Evolutionary conservation across 1,140 invertebrate species (phyloP).

Genomic region (Apis dorsata): DNA sequence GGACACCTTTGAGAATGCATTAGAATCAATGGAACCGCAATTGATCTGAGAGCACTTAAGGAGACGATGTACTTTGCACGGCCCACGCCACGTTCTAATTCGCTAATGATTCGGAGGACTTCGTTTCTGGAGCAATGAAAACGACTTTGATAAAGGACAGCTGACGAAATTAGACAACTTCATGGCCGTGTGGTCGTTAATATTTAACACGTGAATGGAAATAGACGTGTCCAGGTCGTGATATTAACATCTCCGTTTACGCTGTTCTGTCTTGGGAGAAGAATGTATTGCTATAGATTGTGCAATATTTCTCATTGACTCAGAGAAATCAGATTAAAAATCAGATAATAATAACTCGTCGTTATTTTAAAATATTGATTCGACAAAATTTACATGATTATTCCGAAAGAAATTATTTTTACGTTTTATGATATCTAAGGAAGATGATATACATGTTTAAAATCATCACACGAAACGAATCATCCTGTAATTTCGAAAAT

Average conservation of each 20-base stretch:
- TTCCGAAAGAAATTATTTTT: too few species aligned
- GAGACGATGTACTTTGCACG: constrained; percentile 26
- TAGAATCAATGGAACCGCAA: not conserved
- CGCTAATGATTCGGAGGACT: constrained; percentile 65
- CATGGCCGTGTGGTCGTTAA: not conserved
- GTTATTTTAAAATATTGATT: too few species aligned
- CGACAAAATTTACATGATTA: too few species aligned
- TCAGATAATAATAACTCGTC: too few species aligned
- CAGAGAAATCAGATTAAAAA: too few species aligned
- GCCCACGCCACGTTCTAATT: constrained; percentile 66
- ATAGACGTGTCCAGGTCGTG: not conserved
- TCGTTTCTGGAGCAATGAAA: constrained; percentile 49
- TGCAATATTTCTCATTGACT: too few species aligned
- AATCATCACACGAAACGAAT: not conserved
- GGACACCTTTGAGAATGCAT: not conserved
- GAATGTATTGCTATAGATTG: not conserved
- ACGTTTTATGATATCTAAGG: too few species aligned
- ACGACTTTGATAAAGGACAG: not conserved
- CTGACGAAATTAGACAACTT: not conserved
- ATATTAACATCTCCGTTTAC: not conserved
- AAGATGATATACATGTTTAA: not conserved
- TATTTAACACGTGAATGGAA: not conserved
- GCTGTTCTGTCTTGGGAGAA: not conserved
- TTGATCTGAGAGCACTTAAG: not conserved
- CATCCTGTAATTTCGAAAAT: too few species aligned